Evolutionary conservation across 2,797 vertebrate species (phyloP), one percentile per base, ranked within the genome.

Genomic region (Sebastes steindachneri): DNA sequence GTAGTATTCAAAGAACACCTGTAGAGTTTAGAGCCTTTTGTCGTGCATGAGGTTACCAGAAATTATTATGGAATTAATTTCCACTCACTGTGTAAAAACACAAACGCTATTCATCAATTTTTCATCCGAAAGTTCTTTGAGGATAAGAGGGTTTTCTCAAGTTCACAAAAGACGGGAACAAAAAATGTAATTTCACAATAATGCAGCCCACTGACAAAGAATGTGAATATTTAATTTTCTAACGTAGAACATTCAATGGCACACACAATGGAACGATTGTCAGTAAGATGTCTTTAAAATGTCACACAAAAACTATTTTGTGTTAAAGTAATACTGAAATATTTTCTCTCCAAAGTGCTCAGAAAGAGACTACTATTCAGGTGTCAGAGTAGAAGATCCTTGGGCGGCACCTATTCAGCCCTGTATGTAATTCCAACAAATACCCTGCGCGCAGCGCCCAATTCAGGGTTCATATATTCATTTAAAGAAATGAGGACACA

Each of bases 311-410:
- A 68, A 73, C 3, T 14, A 48, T 68, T 90, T 89, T 54, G 71
- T 80, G 69, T 80, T 33, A 33, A 71, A 77, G 74, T 80, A 77
- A 89, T 77, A 25, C 70, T 83, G 9, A 92, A 88, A 93, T 90
- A 89, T 89, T 89, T 92, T 71, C 62, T 41, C 64, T 83, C 48
- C 55, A 53, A 78, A 72, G 65, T 81, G 82, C 80, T 82, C 63
- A 83, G 63, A 93, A 87, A 82, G 68, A 86, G 69, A 68, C 75
- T 77, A 82, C 92, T 92, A 83, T 93, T 88, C 71, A 48, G 53
- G 76, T 81, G 86, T 92, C 87, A 84, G 72, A 86, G 70, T 41
- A 55, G 68, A 86, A 90, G 83, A 91, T 88, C 88, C 85, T 91
- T 88, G 90, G 87, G 23, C 55, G 68, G 67, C 59, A 73, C 62